These are phyloP conservation scores for Polypterus bichir DNA, from an alignment of 2,113 vertebrate genomes.

Conservation along the genomic window DNA sequence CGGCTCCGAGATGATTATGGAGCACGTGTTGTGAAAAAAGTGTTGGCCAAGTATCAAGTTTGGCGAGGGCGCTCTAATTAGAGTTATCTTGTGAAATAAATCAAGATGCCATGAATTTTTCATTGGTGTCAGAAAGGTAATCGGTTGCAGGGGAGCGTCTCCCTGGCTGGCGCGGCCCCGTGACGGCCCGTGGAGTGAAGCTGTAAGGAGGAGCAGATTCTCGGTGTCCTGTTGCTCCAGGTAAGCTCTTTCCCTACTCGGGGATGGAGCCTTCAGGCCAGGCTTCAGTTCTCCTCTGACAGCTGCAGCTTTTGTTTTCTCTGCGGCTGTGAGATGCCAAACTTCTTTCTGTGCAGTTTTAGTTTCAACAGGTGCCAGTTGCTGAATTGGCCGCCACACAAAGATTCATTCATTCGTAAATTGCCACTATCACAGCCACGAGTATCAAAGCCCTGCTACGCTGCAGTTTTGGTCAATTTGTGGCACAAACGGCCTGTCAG, in stretches of 20 bases:
- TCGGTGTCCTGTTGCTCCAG: constrained; percentile 27
- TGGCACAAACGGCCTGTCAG: constrained; percentile 32
- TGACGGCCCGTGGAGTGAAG: too few relatives aligned
- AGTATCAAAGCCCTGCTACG: constrained; percentile 36
- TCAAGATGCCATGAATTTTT: too few relatives aligned
- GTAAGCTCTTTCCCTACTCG: constrained; percentile 20
- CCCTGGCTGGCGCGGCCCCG: too few relatives aligned
- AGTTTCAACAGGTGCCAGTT: constrained; percentile 53
- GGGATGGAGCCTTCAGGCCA: constrained; percentile 10
- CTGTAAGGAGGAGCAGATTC: constrained; percentile 20
- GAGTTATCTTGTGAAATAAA: too few relatives aligned
- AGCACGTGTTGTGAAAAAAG: too few relatives aligned
- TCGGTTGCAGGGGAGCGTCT: too few relatives aligned
- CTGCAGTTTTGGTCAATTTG: constrained; percentile 35
- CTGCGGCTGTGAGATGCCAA: constrained; percentile 19
- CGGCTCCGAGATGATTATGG: too few relatives aligned
- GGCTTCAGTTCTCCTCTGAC: constrained; percentile 22
- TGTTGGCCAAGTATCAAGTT: too few relatives aligned
- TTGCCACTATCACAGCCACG: constrained; percentile 30
- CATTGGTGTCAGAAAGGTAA: too few relatives aligned
- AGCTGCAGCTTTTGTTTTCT: constrained; percentile 34
- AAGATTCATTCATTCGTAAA: constrained; percentile 41
- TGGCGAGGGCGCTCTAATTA: too few relatives aligned
- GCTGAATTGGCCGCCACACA: constrained; percentile 35
- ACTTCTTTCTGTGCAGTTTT: constrained; percentile 32